phyloP scores from a whole-genome alignment of 1,140 invertebrate species.

The Tetragonula clypearis region DNA sequence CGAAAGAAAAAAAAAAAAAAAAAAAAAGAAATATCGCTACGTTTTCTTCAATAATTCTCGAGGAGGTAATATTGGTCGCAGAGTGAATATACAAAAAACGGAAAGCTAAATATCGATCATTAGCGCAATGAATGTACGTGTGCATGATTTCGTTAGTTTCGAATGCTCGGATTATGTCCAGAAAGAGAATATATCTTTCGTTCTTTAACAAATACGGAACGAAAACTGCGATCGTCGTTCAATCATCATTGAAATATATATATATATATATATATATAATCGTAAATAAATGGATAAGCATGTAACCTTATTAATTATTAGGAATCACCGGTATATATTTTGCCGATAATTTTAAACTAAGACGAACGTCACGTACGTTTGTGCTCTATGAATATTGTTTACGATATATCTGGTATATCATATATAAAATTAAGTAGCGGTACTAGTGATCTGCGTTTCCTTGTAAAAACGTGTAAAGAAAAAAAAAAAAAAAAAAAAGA shows the following conservation, averaged over 20 bases:
- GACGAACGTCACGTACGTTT: background rate
- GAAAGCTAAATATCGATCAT: background rate
- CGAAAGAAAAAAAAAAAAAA: no score
- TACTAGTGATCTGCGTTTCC: background rate
- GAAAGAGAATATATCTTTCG: conserved; percentile 2
- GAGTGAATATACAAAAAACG: background rate
- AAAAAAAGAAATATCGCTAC: background rate
- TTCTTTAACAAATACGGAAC: background rate
- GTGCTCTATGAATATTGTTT: conserved; percentile 1
- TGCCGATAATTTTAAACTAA: background rate
- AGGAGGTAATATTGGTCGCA: background rate
- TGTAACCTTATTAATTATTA: conserved; percentile 5
- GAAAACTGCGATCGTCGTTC: no score
- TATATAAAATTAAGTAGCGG: background rate
- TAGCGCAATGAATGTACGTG: background rate
- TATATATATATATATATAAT: background rate
- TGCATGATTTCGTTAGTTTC: background rate
- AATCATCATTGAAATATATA: background rate
- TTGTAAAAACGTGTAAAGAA: background rate
- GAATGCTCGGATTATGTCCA: no score
- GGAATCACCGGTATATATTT: background rate
- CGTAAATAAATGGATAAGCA: background rate
- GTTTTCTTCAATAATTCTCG: background rate
- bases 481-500: background rate
- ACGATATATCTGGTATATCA: background rate